These are phyloP conservation scores for Catocala nupta DNA, from an alignment of 2,888 invertebrate genomes.

Conservation along the genomic window DNA sequence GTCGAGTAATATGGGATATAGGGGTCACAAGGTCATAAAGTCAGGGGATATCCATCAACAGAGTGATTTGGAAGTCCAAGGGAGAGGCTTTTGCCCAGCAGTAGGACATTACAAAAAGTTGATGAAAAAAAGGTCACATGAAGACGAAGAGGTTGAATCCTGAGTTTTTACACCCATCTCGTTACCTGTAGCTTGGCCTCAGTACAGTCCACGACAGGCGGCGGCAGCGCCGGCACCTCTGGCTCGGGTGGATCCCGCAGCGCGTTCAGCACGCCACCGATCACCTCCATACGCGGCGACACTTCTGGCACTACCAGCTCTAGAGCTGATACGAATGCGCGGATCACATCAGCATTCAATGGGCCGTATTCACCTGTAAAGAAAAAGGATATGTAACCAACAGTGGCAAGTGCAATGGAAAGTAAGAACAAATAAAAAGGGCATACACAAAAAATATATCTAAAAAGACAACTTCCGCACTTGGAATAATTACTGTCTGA, in stretches of 20 bases:
- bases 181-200: conserved; percentile 77
- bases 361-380: conserved; percentile 76
- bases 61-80: no score
- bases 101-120: no score
- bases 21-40: no score
- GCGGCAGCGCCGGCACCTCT: conserved; percentile 55
- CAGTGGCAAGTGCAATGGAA: not conserved
- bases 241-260: conserved; percentile 85
- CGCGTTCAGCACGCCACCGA: conserved; percentile 86
- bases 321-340: conserved; percentile 75
- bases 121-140: no score
- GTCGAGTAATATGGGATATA: no score
- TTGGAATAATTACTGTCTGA: no score
- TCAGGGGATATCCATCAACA: no score
- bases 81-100: no score
- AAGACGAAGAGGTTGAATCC: no score
- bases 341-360: conserved; percentile 73
- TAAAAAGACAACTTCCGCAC: no score
- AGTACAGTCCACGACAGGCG: conserved; percentile 63
- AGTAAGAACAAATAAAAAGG: not conserved
- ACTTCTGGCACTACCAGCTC: conserved; percentile 78
- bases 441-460: no score
- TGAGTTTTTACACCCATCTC: no score
- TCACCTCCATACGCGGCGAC: conserved; percentile 78
- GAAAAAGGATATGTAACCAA: not conserved